phyloP scores from a whole-genome alignment of 2,113 vertebrate genomes.

The Cichladusa arquata region DNA sequence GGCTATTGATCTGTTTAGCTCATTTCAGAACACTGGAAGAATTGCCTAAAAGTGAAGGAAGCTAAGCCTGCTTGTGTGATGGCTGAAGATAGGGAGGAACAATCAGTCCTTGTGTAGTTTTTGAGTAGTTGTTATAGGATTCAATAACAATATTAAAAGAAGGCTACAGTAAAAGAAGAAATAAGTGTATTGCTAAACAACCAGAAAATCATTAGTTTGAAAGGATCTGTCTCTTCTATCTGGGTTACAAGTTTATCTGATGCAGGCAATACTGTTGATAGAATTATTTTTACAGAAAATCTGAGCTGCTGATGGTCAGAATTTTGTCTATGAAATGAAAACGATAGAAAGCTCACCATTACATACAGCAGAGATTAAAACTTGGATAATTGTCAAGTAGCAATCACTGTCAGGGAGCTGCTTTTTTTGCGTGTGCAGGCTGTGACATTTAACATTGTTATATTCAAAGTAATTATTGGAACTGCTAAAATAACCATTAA shows the following conservation, averaged over 20 bases:
- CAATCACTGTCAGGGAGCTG: background rate
- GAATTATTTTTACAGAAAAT: background rate
- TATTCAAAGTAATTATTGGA: background rate
- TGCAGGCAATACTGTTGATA: background rate
- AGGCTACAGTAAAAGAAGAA: background rate
- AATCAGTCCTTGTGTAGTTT: background rate
- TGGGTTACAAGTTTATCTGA: background rate
- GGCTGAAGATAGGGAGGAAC: background rate
- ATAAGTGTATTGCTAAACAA: background rate
- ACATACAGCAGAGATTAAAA: background rate
- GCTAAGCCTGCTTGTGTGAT: background rate
- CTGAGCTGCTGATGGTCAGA: background rate
- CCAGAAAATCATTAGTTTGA: background rate
- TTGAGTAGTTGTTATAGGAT: background rate
- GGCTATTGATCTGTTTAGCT: background rate
- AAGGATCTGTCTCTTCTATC: background rate
- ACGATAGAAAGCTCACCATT: background rate
- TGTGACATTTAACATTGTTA: background rate
- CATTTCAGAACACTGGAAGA: background rate
- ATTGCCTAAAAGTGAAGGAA: background rate
- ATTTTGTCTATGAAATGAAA: background rate
- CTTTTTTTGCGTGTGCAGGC: background rate
- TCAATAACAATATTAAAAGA: background rate
- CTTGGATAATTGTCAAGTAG: background rate
- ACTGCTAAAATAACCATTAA: background rate